These are phyloP conservation scores for Caenorhabditis auriculariae DNA, from an alignment of 2,888 invertebrate genomes.

Conservation along the genomic window DNA sequence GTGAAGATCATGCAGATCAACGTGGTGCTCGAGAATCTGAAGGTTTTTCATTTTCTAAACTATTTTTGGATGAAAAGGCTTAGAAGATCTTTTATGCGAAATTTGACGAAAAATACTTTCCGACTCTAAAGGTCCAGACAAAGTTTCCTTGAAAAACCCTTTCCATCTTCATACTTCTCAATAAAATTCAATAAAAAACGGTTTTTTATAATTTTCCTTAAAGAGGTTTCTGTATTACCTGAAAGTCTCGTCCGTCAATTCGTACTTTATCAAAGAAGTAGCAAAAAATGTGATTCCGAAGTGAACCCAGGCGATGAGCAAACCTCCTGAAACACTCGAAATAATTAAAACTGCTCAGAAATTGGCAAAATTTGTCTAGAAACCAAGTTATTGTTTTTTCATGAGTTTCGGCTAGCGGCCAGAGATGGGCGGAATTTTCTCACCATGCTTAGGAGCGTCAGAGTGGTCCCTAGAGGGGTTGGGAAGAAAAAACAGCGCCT, in stretches of 20 bases:
- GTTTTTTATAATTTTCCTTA: too few relatives aligned
- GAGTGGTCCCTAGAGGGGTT: too few relatives aligned
- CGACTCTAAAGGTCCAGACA: neutral
- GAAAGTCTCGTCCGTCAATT: conserved; percentile 53
- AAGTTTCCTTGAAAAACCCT: conserved; percentile 7
- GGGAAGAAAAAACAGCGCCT: too few relatives aligned
- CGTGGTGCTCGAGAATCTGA: conserved; percentile 43
- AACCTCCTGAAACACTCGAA: conserved; percentile 13
- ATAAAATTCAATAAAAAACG: too few relatives aligned
- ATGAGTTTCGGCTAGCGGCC: too few relatives aligned
- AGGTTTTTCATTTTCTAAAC: neutral
- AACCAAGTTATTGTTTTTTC: too few relatives aligned
- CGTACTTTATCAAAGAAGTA: conserved; percentile 57
- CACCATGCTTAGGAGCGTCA: too few relatives aligned
- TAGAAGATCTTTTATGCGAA: neutral
- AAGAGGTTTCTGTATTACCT: too few relatives aligned
- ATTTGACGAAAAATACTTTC: neutral
- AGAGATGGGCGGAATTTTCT: too few relatives aligned
- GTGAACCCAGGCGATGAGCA: conserved; percentile 56
- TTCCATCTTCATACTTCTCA: neutral
- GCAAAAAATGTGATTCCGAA: conserved; percentile 58
- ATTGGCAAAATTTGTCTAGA: too few relatives aligned
- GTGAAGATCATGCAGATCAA: conserved; percentile 61
- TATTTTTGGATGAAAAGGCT: neutral
- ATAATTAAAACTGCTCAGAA: too few relatives aligned